Evolutionary conservation across 2,113 vertebrate species (phyloP).

Genomic region (Hippotragus niger): DNA sequence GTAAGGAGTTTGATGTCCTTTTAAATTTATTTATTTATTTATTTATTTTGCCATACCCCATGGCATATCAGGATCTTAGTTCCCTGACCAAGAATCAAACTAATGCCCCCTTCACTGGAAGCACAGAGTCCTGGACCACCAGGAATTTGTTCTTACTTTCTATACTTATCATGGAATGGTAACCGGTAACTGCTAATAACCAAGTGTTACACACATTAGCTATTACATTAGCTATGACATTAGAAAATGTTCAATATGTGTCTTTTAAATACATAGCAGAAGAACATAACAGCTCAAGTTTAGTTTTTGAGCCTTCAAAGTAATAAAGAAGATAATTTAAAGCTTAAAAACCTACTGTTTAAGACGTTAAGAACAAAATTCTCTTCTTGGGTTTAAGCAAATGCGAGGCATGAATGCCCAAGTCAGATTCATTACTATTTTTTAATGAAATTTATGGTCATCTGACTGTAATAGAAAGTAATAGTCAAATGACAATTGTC

Average conservation of each 20-base stretch:
- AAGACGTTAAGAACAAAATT: background rate
- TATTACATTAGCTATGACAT: background rate
- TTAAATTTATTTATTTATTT: background rate
- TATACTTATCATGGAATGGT: background rate
- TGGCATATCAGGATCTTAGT: background rate
- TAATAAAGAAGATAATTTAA: background rate
- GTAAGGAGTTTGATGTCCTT: background rate
- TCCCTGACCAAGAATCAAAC: background rate
- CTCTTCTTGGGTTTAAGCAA: background rate
- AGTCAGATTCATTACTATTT: background rate
- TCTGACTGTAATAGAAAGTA: background rate
- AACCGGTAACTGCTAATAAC: background rate
- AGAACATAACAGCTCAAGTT: background rate
- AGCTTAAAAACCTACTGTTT: background rate
- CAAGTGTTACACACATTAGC: background rate
- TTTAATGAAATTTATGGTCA: background rate
- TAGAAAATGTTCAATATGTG: background rate
- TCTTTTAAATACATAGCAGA: background rate
- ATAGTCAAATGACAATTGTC: background rate
- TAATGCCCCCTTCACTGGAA: background rate
- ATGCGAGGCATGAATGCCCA: background rate
- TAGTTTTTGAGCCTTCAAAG: background rate
- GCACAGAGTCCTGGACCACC: background rate
- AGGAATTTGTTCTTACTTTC: background rate
- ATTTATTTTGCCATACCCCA: background rate